These are phyloP conservation scores for Parasteatoda lunata DNA, from an alignment of 2,888 invertebrate species.

Conservation along the genomic window DNA sequence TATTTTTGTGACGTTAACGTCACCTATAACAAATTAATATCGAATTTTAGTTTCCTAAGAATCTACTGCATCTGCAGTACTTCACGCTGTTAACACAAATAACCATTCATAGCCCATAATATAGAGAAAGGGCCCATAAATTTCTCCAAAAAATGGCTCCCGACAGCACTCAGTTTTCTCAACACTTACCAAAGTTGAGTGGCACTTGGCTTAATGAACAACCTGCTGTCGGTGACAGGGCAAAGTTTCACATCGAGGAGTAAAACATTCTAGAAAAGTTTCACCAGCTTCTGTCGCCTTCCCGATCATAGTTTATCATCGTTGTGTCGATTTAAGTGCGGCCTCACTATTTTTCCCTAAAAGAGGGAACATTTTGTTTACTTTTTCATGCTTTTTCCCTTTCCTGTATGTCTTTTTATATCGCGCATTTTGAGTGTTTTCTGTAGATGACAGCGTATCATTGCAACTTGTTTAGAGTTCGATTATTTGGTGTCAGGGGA, in stretches of 20 bases:
- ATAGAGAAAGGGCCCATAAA: too few species aligned
- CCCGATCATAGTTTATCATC: conserved; percentile 35
- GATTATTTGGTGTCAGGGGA: neutral
- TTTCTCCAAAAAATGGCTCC: too few species aligned
- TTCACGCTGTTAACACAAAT: too few species aligned
- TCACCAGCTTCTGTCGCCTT: neutral
- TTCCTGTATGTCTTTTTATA: neutral
- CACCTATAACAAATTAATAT: too few species aligned
- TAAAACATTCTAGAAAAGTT: conserved; percentile 34
- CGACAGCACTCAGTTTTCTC: too few species aligned
- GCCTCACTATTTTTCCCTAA: neutral
- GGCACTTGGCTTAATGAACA: conserved; percentile 40
- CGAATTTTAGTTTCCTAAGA: too few species aligned
- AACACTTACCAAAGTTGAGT: neutral
- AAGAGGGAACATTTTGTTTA: neutral
- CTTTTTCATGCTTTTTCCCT: neutral
- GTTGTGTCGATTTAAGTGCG: conserved; percentile 16
- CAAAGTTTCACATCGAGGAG: conserved; percentile 19
- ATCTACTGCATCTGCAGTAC: too few species aligned
- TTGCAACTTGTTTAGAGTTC: neutral
- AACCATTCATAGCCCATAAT: too few species aligned
- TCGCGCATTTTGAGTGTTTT: neutral
- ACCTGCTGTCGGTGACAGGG: conserved; percentile 34
- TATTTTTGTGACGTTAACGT: too few species aligned
- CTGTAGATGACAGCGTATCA: neutral